Conservation (phyloP, 2,797 vertebrate genomes). For the Notolabrus celidotus region DNA sequence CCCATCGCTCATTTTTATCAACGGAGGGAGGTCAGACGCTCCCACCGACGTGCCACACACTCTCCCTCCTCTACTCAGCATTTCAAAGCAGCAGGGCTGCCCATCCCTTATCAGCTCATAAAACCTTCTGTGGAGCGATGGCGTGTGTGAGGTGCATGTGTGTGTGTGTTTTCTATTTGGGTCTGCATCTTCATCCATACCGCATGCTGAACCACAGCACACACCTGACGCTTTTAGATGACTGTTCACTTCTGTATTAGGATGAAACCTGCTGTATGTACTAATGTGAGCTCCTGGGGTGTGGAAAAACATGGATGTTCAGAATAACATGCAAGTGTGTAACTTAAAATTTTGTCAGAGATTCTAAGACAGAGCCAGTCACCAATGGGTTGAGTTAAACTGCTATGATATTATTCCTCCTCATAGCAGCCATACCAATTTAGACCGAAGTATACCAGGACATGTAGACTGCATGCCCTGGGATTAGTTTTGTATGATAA, state of each 20-base stretch:
- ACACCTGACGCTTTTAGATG: constrained; percentile 36
- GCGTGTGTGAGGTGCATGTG: neutral
- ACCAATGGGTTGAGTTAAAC: too few relatives aligned
- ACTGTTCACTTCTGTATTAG: constrained; percentile 64
- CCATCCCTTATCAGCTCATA: constrained; percentile 63
- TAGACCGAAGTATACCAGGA: too few relatives aligned
- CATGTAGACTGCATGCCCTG: too few relatives aligned
- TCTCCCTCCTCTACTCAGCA: constrained; percentile 55
- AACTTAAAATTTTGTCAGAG: neutral
- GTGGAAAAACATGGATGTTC: neutral
- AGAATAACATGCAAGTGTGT: neutral
- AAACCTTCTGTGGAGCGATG: constrained; percentile 38
- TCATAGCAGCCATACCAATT: too few relatives aligned
- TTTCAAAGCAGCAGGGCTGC: constrained; percentile 56
- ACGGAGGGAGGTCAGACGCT: constrained; percentile 53
- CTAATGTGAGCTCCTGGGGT: constrained; percentile 9
- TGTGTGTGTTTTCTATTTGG: constrained; percentile 29
- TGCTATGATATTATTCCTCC: too few relatives aligned
- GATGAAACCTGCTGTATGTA: constrained; percentile 29
- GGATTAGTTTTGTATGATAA: too few relatives aligned
- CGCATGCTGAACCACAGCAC: constrained; percentile 42
- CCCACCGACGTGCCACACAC: constrained; percentile 41
- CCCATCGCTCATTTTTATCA: constrained; percentile 63
- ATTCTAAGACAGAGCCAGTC: too few relatives aligned
- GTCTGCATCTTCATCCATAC: constrained; percentile 41